These are phyloP conservation scores for Corydoras sp. DNA, from an alignment of 2,113 vertebrate genomes.

Conservation along the genomic window DNA sequence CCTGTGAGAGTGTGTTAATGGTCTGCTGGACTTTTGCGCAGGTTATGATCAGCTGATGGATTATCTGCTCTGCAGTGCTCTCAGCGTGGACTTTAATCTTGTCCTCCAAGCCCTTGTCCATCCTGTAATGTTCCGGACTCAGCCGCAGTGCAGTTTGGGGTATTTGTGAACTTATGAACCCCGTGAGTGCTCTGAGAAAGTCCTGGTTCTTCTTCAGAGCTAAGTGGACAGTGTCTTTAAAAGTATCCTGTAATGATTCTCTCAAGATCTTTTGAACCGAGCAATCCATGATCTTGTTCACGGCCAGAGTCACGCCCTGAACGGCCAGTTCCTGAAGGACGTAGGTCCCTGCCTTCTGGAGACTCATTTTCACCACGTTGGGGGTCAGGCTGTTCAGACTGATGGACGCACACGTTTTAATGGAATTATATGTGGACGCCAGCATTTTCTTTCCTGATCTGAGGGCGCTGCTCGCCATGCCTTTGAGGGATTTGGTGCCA, in stretches of 20 bases:
- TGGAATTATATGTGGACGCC: background rate
- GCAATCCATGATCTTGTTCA: constrained; percentile 24
- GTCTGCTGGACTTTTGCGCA: background rate
- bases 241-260: background rate
- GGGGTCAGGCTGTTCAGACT: background rate
- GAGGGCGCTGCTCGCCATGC: constrained; percentile 8
- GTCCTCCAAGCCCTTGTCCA: constrained; percentile 9
- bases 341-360: constrained; percentile 19
- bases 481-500: constrained; percentile 24
- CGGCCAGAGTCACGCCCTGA: background rate
- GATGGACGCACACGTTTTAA: background rate
- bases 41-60: background rate
- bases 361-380: background rate
- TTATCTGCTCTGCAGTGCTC: background rate
- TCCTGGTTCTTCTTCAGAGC: constrained; percentile 22
- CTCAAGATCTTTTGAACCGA: constrained; percentile 2
- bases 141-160: constrained; percentile 13
- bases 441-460: constrained; percentile 25
- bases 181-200: background rate
- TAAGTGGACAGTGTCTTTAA: background rate
- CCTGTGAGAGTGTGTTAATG: constrained; percentile 6
- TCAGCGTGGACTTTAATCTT: background rate
- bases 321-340: constrained; percentile 28
- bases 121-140: constrained; percentile 1
- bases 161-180: constrained; percentile 18